These are phyloP conservation scores for Capitulum mitella DNA, from an alignment of 2,888 invertebrate genomes.

Conservation along the genomic window DNA sequence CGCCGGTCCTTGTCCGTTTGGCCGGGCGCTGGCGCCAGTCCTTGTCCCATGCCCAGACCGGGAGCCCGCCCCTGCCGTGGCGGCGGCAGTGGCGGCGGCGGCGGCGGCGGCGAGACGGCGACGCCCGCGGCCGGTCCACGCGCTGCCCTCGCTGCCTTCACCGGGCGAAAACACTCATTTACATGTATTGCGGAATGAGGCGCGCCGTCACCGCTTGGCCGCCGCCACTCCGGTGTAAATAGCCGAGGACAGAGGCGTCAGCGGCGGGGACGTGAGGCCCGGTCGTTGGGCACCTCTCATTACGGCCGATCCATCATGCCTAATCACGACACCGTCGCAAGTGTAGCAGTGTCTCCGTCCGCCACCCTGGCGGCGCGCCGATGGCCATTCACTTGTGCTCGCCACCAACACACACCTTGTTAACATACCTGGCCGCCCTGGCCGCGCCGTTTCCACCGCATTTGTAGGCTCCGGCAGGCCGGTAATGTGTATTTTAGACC, in stretches of 20 bases:
- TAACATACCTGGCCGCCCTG: slow-evolving; percentile 6
- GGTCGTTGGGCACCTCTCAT: background rate
- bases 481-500: slow-evolving; percentile 20
- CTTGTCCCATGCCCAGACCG: too few species aligned
- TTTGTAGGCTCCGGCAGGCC: background rate
- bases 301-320: slow-evolving; percentile 2
- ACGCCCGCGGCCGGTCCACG: background rate
- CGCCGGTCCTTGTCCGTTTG: too few species aligned
- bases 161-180: slow-evolving; percentile 20
- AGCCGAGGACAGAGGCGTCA: background rate
- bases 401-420: background rate
- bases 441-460: background rate
- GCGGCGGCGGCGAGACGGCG: background rate
- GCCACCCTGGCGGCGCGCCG: background rate
- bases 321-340: slow-evolving; percentile 20
- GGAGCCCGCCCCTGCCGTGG: too few species aligned
- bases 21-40: too few species aligned
- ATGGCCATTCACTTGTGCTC: background rate
- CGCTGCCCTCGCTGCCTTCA: background rate
- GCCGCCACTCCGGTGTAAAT: background rate
- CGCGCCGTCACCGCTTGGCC: too few species aligned
- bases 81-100: too few species aligned
- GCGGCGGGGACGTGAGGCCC: background rate
- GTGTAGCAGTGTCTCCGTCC: background rate
- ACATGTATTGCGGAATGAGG: background rate